A percentile compares a stretch with the other conserved stretches of the same genome.
Evolutionary conservation across 2,797 vertebrate genomes (phyloP).

Genomic region (Phalanger gymnotis): DNA sequence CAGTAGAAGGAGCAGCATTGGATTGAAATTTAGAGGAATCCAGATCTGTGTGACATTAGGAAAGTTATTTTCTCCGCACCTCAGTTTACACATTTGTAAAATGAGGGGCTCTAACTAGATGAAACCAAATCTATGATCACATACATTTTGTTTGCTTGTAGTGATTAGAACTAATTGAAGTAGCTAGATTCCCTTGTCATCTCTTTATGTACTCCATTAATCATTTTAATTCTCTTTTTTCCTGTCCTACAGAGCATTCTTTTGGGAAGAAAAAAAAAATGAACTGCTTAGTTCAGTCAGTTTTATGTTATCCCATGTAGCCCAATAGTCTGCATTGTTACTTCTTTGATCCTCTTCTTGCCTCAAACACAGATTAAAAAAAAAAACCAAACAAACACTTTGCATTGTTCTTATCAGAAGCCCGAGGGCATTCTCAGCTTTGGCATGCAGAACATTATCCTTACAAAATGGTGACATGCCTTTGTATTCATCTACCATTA

Average conservation of each 20-base stretch:
- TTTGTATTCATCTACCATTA: not conserved
- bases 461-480: not conserved
- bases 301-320: not conserved
- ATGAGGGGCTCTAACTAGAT: not conserved
- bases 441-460: not conserved
- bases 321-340: not conserved
- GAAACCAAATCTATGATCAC: not conserved
- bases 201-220: not conserved
- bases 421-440: not conserved
- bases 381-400: not conserved
- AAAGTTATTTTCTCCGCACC: not conserved
- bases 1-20: not conserved
- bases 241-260: not conserved
- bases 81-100: not conserved
- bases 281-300: not conserved
- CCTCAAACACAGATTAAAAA: not conserved
- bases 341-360: not conserved
- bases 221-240: not conserved
- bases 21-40: not conserved
- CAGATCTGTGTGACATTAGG: not conserved
- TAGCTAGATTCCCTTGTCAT: not conserved
- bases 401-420: not conserved
- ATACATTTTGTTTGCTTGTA: not conserved
- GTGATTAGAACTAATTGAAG: not conserved
- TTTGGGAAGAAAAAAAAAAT: not conserved